A percentile compares a stretch with the other conserved stretches of the same genome.
Conservation (phyloP, 2,888 invertebrate genomes). For the Latheticus oryzae region DNA sequence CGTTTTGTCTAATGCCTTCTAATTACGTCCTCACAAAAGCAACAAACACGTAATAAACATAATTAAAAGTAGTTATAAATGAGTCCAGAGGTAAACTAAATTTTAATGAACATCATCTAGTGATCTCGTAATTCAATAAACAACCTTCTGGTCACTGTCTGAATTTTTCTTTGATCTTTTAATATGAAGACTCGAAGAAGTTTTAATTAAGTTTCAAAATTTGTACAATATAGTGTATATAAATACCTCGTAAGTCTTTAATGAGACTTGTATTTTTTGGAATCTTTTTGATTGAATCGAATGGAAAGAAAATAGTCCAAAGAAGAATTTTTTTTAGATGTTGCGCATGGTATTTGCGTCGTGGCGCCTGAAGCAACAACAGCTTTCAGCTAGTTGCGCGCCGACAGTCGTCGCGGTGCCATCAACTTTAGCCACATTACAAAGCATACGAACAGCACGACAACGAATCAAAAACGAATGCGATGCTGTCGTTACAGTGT, state of each 20-base stretch:
- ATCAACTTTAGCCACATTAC: constrained; percentile 34
- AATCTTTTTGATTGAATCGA: constrained; percentile 1
- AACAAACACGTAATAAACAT: constrained; percentile 46
- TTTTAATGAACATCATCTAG: constrained; percentile 61
- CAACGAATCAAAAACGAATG: constrained; percentile 19
- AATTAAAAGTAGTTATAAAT: constrained; percentile 48
- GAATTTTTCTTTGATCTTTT: too few relatives aligned
- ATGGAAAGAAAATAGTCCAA: constrained; percentile 7
- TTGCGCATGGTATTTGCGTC: constrained; percentile 33
- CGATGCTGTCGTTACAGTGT: constrained; percentile 35
- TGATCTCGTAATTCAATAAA: too few relatives aligned
- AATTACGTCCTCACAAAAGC: too few relatives aligned
- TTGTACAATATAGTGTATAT: too few relatives aligned
- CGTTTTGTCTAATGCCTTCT: too few relatives aligned
- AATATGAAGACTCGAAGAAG: too few relatives aligned
- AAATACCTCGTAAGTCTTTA: too few relatives aligned
- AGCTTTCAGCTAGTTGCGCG: constrained; percentile 56
- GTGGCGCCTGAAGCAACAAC: constrained; percentile 39
- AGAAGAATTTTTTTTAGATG: constrained; percentile 15
- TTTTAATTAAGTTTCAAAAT: too few relatives aligned
- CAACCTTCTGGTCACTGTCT: too few relatives aligned
- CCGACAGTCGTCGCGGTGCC: constrained; percentile 53
- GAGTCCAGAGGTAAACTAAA: constrained; percentile 56
- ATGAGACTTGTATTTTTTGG: too few relatives aligned
- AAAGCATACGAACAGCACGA: constrained; percentile 8